Base-by-base conservation (phyloP, 2,888 invertebrate genomes). In the Escarpia spicata region DNA sequence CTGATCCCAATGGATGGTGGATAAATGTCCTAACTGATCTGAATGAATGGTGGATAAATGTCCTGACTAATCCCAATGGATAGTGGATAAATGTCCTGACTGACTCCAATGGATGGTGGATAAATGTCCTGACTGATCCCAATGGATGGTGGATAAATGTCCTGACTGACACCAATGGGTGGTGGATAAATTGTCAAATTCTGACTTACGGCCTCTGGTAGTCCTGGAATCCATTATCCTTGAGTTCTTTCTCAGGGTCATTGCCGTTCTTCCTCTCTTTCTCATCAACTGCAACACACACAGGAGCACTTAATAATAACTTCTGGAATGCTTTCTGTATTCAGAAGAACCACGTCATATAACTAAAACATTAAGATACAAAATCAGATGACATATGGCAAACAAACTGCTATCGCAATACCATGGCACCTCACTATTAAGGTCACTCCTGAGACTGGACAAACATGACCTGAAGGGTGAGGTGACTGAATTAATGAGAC, bases 201-300 rank as follows among this genome's bases (percentile, higher is more conserved):
- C 26, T 75, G 26, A 95, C 96, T 95, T 95, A 96, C 96, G 96
- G 95, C 94, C 96, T 94, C 43, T 95, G 95, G 52, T 95, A 95
- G 93, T 96, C 96, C 91, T 95, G 94, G 95, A 96, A 96, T n/a
- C 95, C 96, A 94, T 95, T 95, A 94, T 96, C 95, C 91, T 95
- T 95, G 92, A 96, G 93, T 92, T 96, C 96, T 93, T 96, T 96
- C 93, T 95, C 96, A 43, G 96, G 96, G 92, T 96, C 95, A 92
- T 95, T 94, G 45, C 96, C 96, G 58, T 95, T 95, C 45, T 94
- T 95, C 52, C 95, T 94, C 93, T 96, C 96, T 92, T 96, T 96
- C 94, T 96, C 95, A 93, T 96, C 96, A 93, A 96, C 94, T 94
- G 91, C 3, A 92, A 75, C 19, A 75, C 26, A 75, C 75, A 75